Evolutionary conservation across 2,113 vertebrate species (phyloP), one percentile per base, ranked within the genome.

Genomic region (Marmota monax): DNA sequence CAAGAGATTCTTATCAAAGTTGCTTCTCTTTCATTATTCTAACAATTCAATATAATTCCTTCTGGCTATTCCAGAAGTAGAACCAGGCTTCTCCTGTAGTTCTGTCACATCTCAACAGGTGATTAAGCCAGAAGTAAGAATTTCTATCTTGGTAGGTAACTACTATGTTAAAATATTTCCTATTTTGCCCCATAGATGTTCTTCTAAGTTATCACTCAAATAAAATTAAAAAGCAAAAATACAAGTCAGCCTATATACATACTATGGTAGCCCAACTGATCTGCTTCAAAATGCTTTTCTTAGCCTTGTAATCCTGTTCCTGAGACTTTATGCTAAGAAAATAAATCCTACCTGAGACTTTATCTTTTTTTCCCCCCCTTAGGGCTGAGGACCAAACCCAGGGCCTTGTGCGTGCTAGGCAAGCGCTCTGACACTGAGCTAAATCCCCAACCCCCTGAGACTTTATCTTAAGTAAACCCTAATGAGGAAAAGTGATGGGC

Each of bases 211-310:
- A 95, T 69, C n/a, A 80, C 51, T 97, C 70, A 93, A 88, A 13
- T 73, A 94, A 88, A 97, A 86, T 0, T 7, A 53, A 95, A 84
- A 94, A 92, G 37, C 42, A 88, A 61, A 12, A n/a, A 53, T 37
- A 79, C 25, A 93, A 70, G 48, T 92, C 56, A 91, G 69, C 34
- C 61, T 65, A 4, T 73, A 65, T 17, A 37, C 58, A 65, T 13
- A 37, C 58, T 65, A 70, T 5, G 42, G 29, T 1, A 97, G 37
- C 3, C 34, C 72, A 92, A 78, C 32, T 53, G 42, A 90, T 90
- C 78, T 92, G 48, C 84, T 97, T 95, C 82, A 90, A 89, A 97
- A 97, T 67, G 70, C 7, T 95, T 94, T 58, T 70, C 34, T 65
- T 94, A 78, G 73, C 20, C 90, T 94, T 8, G 51, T 93, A 97